These are phyloP conservation scores for Fragum fragum DNA, from an alignment of 2,888 invertebrate species.

Conservation along the genomic window DNA sequence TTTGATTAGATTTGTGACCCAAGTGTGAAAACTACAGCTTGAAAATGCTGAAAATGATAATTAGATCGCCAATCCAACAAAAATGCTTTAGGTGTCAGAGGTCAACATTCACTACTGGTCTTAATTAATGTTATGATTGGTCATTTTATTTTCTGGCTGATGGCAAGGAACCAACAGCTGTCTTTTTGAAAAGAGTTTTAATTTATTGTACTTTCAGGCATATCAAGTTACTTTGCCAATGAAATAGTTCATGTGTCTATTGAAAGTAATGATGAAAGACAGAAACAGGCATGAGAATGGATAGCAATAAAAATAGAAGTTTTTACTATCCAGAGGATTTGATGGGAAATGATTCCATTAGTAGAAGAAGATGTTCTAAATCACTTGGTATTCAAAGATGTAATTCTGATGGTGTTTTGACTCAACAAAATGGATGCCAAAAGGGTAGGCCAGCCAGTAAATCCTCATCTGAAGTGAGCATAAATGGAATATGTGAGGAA, in stretches of 20 bases:
- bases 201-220: neutral
- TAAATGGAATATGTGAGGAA: slow-evolving; percentile 7
- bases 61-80: too few relatives aligned
- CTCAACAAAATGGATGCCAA: slow-evolving; percentile 1
- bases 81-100: too few relatives aligned
- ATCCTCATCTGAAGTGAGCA: slow-evolving; percentile 36
- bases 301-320: slow-evolving; percentile 6
- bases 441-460: slow-evolving; percentile 19
- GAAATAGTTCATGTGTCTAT: neutral
- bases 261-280: slow-evolving; percentile 7
- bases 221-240: neutral
- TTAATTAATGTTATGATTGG: too few relatives aligned
- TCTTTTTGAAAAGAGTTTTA: neutral
- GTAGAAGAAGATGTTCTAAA: neutral
- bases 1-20: too few relatives aligned
- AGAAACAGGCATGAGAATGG: slow-evolving; percentile 19
- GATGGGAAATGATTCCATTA: neutral
- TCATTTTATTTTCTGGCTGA: too few relatives aligned
- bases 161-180: too few relatives aligned
- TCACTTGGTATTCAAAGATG: slow-evolving; percentile 33
- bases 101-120: too few relatives aligned
- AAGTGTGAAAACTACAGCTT: too few relatives aligned
- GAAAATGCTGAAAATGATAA: too few relatives aligned
- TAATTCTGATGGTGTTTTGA: slow-evolving; percentile 38
- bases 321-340: neutral